Evolutionary conservation across 2,888 invertebrate species (phyloP).

Genomic region (Volucella inanis): DNA sequence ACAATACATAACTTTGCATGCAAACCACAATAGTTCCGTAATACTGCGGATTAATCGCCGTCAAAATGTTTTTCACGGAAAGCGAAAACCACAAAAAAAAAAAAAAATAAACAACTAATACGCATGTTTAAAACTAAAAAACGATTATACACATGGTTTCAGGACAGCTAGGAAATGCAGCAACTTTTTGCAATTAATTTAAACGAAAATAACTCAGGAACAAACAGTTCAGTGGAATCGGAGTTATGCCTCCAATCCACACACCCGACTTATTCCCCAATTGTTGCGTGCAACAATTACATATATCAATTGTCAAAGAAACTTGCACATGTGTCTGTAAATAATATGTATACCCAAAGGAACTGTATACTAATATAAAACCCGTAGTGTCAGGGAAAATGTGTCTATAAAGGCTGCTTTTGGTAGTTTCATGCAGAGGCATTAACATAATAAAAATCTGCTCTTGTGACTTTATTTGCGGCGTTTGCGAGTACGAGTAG

Average conservation of each 20-base stretch:
- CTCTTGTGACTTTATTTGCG: background rate
- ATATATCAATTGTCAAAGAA: background rate
- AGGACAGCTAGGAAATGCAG: too few relatives aligned
- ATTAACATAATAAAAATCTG: conserved; percentile 26
- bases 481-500: conserved; percentile 1
- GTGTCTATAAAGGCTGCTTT: conserved; percentile 3
- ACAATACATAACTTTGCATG: too few relatives aligned
- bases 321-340: background rate
- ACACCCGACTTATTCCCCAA: background rate
- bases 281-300: conserved; percentile 3
- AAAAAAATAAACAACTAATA: too few relatives aligned
- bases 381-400: background rate
- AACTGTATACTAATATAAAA: background rate
- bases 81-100: too few relatives aligned
- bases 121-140: too few relatives aligned
- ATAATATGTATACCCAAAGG: background rate
- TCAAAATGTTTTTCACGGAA: too few relatives aligned
- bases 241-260: background rate
- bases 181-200: background rate
- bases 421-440: background rate
- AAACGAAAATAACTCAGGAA: background rate
- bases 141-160: too few relatives aligned
- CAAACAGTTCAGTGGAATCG: background rate
- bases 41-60: too few relatives aligned
- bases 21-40: too few relatives aligned